Base-by-base conservation (phyloP, 2,113 vertebrate species). In the Saguinus midas region DNA sequence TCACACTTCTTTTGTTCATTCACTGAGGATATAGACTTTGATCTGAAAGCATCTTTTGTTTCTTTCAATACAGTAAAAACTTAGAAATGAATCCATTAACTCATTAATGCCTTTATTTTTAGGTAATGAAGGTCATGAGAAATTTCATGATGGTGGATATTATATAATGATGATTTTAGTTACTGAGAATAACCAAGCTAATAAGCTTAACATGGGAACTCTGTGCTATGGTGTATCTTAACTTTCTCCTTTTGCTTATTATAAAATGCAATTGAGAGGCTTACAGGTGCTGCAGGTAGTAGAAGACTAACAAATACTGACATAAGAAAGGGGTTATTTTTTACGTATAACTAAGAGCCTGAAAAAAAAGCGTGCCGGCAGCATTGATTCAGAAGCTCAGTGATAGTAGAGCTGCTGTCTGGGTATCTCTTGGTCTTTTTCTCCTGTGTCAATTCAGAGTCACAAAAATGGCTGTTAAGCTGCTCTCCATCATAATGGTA, bases 1-100 rank as follows among this genome's bases (percentile, higher is more conserved):
- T 96, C 82, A 89, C 75, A 89, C 90, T 72, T 87, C 93, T 94
- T 96, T 96, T 97, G 75, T 91, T 96, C 94, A 72, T 73, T 96
- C 35, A 66, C 45, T 55, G 52, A 85, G 55, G 25, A 55, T 21
- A 11, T 57, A 91, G 48, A 86, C 68, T 32, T 61, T 87, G 91
- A 96, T 89, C 73, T 97, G 88, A 91, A 96, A 95, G 50, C 48
- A 90, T 83, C 66, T 52, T 96, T 96, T 89, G 37, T 96, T 97
- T 96, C 95, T 96, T 90, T 94, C 82, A 90, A 83, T 87, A 43
- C 0, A 48, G 73, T 32, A 66, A 66, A 94, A 96, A 57, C 37
- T 68, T 73, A 76, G n/a, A 75, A 86, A 96, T 85, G 78, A 73
- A 80, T 96, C 12, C 35, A 78, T 64, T 87, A 93, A 68, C 80